Conservation (phyloP, 2,113 vertebrate species). For the Brachyistius frenatus region DNA sequence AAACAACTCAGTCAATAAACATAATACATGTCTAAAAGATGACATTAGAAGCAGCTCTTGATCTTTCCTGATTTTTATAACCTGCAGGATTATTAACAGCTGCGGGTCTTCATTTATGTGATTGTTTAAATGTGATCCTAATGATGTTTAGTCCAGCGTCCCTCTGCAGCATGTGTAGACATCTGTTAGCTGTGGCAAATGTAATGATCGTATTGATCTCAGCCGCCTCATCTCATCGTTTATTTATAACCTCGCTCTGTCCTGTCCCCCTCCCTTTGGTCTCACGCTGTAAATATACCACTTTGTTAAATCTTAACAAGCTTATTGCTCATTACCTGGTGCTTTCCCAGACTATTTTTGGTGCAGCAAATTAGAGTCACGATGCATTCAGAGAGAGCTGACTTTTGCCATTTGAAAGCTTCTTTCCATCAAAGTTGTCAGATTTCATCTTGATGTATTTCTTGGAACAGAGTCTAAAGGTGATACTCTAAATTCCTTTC, state of each 20-base stretch:
- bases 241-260: slow-evolving; percentile 53
- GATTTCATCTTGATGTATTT: not conserved
- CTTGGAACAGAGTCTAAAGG: not conserved
- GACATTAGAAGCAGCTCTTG: too few relatives aligned
- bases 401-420: not conserved
- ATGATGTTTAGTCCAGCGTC: slow-evolving; percentile 16
- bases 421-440: not conserved
- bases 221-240: slow-evolving; percentile 55
- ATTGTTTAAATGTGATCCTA: slow-evolving; percentile 5
- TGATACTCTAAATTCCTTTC: too few relatives aligned
- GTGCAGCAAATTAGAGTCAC: slow-evolving; percentile 19
- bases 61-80: not conserved
- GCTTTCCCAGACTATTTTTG: slow-evolving; percentile 22
- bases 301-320: slow-evolving; percentile 56
- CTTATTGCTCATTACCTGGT: slow-evolving; percentile 19
- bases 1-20: too few relatives aligned
- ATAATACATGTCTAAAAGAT: too few relatives aligned
- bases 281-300: slow-evolving; percentile 63
- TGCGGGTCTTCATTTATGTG: not conserved
- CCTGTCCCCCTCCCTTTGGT: slow-evolving; percentile 30
- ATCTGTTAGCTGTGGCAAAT: slow-evolving; percentile 17
- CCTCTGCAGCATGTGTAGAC: slow-evolving; percentile 11
- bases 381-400: slow-evolving; percentile 7
- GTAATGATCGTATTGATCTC: slow-evolving; percentile 23
- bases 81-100: not conserved